Base-by-base conservation (phyloP, 1,140 invertebrate genomes). In the Musca domestica region DNA sequence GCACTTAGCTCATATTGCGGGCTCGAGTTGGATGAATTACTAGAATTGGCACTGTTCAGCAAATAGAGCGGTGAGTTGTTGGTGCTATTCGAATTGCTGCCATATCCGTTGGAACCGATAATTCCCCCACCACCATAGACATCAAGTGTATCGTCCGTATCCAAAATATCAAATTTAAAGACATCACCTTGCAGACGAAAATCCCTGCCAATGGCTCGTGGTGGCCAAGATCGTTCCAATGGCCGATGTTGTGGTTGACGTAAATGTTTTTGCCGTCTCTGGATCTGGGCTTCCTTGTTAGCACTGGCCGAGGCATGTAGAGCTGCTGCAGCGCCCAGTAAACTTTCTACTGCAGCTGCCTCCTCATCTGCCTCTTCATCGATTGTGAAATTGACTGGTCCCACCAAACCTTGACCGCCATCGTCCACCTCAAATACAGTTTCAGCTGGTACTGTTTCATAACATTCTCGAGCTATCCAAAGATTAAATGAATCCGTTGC, bases 131-230 rank as follows among this genome's bases (percentile, higher is more conserved):
- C 49, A 23, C 74, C 70, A 23, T 69, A 70, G 1, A 9, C 67
- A 19, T 68, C 67, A 7, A 77, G 54, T 2, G 73, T 71, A 61
- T 90, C 90, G 71, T 91, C 89, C 14, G 88, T 89, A 73, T 91
- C 90, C 10, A 91, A 86, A 49, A 91, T 88, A 75, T 91, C 89
- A 75, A 91, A 90, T 72, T 86, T 86, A 74, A 91, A 91, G 70
- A 86, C 88, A 75, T 90, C 89, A 75, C 90, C 88, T 15, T 85
- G 86, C 63, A 86, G 83, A 67, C 81, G 79, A 0, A 73, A 58
- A 61, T 74, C 75, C 17, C 76, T 68, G 1, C 76, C 75, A 9
- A 74, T 19, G 2, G 73, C 77, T 15, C 77, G 77, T n/a, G 86
- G 83, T 30, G 86, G 86, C 75, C 87, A 86, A 4, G 83, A 85